Evolutionary conservation across 2,888 invertebrate species (phyloP).

Genomic region (Dolichomitus sp.): DNA sequence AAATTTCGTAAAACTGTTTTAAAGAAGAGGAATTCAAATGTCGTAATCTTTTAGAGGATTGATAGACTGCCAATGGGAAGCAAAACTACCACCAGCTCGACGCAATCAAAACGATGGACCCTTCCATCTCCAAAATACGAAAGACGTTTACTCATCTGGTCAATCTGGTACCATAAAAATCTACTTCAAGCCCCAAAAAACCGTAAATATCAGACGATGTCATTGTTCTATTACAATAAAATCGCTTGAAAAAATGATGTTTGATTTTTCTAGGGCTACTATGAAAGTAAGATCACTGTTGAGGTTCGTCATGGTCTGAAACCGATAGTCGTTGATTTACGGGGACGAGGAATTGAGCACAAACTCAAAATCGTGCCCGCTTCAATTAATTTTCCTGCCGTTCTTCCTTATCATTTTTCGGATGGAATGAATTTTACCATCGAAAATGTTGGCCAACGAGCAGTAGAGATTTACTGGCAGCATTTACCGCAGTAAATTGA

Average conservation of each 20-base stretch:
- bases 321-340: slow-evolving; percentile 86
- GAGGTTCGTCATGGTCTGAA: slow-evolving; percentile 87
- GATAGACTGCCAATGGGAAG: slow-evolving; percentile 88
- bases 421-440: slow-evolving; percentile 89
- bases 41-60: slow-evolving; percentile 86
- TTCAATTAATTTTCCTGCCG: slow-evolving; percentile 88
- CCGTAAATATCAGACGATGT: slow-evolving; percentile 74
- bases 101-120: slow-evolving; percentile 68
- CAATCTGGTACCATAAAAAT: slow-evolving; percentile 87
- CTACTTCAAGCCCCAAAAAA: slow-evolving; percentile 88
- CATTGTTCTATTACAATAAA: not conserved
- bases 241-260: not conserved
- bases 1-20: not conserved
- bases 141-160: slow-evolving; percentile 86
- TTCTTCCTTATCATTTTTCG: slow-evolving; percentile 89
- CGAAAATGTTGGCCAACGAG: slow-evolving; percentile 89
- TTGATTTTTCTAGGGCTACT: slow-evolving; percentile 80
- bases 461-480: slow-evolving; percentile 90
- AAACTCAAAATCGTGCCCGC: slow-evolving; percentile 87
- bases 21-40: not conserved
- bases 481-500: slow-evolving; percentile 89
- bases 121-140: slow-evolving; percentile 78
- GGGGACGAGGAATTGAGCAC: slow-evolving; percentile 88
- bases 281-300: slow-evolving; percentile 79
- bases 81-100: slow-evolving; percentile 71